phyloP scores from a whole-genome alignment of 2,797 vertebrate species.

The Pteronotus mesoamericanus region DNA sequence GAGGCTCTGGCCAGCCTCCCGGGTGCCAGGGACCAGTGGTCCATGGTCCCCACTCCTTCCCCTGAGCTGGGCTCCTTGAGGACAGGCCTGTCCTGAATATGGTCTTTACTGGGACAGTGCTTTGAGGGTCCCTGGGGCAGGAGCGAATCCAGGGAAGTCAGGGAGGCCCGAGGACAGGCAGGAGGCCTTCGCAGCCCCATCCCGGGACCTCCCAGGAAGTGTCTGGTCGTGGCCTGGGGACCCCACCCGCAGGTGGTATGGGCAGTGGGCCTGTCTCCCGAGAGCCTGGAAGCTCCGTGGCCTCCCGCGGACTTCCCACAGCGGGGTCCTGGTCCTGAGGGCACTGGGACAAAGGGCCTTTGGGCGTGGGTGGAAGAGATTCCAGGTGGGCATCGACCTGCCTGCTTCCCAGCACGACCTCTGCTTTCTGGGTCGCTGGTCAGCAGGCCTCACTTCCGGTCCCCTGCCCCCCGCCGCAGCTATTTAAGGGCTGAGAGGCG shows the following conservation, averaged over 20 bases:
- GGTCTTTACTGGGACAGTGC: too few relatives aligned
- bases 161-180: background rate
- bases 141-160: background rate
- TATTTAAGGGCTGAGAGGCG: constrained; percentile 49
- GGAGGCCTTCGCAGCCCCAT: background rate
- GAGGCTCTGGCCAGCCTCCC: background rate
- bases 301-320: background rate
- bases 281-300: background rate
- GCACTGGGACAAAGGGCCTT: constrained; percentile 26
- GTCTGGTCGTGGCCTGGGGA: background rate
- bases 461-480: background rate
- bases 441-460: background rate
- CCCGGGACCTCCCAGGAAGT: background rate
- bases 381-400: constrained; percentile 71
- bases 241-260: background rate
- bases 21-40: fast-evolving
- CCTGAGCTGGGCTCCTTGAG: background rate
- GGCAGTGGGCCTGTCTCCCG: background rate
- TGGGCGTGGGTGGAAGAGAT: background rate
- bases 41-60: fast-evolving
- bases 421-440: constrained; percentile 45
- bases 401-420: background rate
- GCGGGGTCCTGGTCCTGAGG: background rate
- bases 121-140: background rate
- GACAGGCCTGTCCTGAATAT: background rate